Evolutionary conservation across 2,113 vertebrate species (phyloP).

Genomic region (Gopherus evgoodei): DNA sequence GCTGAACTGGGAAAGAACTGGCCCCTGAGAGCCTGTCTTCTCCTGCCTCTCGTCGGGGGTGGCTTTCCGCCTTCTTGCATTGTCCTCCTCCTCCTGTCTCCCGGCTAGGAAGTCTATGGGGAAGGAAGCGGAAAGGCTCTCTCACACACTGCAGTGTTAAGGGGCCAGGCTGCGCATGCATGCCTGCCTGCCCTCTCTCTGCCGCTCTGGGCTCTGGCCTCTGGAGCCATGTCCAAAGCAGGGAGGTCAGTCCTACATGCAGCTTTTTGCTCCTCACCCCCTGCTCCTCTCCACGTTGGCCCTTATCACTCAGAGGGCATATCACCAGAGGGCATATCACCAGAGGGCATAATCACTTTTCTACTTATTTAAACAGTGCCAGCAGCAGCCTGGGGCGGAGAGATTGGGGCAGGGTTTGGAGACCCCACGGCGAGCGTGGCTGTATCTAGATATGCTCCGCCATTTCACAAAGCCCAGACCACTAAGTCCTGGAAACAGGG

Average conservation of each 20-base stretch:
- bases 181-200: not conserved
- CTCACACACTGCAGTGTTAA: not conserved
- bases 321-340: too few relatives aligned
- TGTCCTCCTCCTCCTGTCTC: not conserved
- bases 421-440: not conserved
- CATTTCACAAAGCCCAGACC: not conserved
- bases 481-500: not conserved
- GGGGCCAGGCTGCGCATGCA: not conserved
- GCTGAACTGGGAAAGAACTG: not conserved
- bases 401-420: fast-evolving
- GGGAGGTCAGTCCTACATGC: not conserved
- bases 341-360: not conserved
- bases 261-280: not conserved
- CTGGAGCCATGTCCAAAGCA: not conserved
- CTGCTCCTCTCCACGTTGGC: not conserved
- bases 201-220: not conserved
- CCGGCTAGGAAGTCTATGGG: not conserved
- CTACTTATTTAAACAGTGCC: not conserved
- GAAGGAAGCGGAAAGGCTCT: not conserved
- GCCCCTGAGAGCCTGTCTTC: not conserved
- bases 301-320: not conserved
- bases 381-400: not conserved
- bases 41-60: not conserved
- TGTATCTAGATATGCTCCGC: not conserved
- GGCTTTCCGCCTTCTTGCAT: not conserved